These are phyloP conservation scores for Ptiloglossa arizonensis DNA, from an alignment of 1,140 invertebrate species.

Conservation along the genomic window DNA sequence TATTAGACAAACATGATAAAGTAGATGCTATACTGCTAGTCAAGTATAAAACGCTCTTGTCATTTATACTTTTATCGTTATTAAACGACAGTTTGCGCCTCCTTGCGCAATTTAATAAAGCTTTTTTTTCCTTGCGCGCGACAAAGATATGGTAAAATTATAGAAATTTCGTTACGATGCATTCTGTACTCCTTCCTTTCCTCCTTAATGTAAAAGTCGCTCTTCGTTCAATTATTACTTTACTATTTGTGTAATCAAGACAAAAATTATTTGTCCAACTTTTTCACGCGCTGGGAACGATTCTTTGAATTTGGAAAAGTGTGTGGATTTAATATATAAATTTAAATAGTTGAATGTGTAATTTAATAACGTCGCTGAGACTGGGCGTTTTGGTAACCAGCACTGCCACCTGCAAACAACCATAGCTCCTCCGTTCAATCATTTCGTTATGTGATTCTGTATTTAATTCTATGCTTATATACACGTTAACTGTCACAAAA, in stretches of 20 bases:
- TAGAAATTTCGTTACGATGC: neutral
- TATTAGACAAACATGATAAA: constrained; percentile 42
- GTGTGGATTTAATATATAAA: constrained; percentile 50
- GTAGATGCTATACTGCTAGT: constrained; percentile 55
- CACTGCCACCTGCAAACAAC: constrained; percentile 77
- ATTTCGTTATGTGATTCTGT: constrained; percentile 59
- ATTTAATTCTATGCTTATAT: constrained; percentile 44
- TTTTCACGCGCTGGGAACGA: constrained; percentile 56
- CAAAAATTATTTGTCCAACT: constrained; percentile 47
- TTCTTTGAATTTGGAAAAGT: constrained; percentile 48
- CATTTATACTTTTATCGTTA: constrained; percentile 53
- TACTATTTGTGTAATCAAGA: constrained; percentile 20
- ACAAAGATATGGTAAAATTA: constrained; percentile 46
- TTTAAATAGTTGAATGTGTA: constrained; percentile 60
- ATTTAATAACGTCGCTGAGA: constrained; percentile 74
- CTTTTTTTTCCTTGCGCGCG: constrained; percentile 38
- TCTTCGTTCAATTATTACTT: neutral
- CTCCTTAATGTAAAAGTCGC: constrained; percentile 4
- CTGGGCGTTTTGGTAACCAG: constrained; percentile 77
- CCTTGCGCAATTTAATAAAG: constrained; percentile 1
- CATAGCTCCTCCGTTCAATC: constrained; percentile 73
- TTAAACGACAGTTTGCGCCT: constrained; percentile 24
- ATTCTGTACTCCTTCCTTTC: neutral
- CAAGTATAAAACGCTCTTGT: constrained; percentile 64
- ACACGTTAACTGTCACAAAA: constrained; percentile 25